Base-by-base conservation (phyloP, 2,888 invertebrate genomes). In the Bellardia pandia region DNA sequence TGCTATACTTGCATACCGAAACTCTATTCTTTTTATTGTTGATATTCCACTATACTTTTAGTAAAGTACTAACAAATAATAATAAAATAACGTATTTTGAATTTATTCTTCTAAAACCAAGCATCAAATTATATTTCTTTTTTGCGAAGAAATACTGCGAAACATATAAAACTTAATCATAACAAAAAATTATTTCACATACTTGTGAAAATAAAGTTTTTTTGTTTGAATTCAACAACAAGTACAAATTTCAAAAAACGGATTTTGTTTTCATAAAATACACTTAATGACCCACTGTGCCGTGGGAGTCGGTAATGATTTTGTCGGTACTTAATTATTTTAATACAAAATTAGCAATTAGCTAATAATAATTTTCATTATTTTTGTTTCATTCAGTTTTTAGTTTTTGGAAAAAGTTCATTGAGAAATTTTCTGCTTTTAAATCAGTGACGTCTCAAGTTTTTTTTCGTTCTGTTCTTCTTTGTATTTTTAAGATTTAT, bases 361-460 rank as follows among this genome's bases (percentile, higher is more conserved):
- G 37, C 60, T 37, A 33, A 60, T 33, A 16, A 60, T 37, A 33
- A 9, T 60, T 37, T 60, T 14, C 14, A 37, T 37, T 11, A 2
- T 58, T 42, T 37, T 58, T 60, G 9, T 45, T 56, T 68, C 30
- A 66, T 66, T 77, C 30, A 66, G 45, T 66, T 8, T 76, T 16
- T n/a, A 9, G 58, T 11, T 48, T 33, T 62, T 48, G 8, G 16
- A 23, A 37, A 45, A 81, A 74, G 40, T 74, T 81, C 74, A 81
- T 75, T 74, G 74, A 81, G 48, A 81, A 81, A 79, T 45, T 74
- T 72, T 80, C 16, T 74, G 66, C 66, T 80, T 11, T 81, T 74
- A 66, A n/a, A 66, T 1, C 11, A 58, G 68, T 75, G 75, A 82
- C 74, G 81, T 68, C 40, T 23, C 37, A 11, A 0, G 3, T 62